Conservation (phyloP, 1,140 invertebrate genomes). For the Orchestia grillus region DNA sequence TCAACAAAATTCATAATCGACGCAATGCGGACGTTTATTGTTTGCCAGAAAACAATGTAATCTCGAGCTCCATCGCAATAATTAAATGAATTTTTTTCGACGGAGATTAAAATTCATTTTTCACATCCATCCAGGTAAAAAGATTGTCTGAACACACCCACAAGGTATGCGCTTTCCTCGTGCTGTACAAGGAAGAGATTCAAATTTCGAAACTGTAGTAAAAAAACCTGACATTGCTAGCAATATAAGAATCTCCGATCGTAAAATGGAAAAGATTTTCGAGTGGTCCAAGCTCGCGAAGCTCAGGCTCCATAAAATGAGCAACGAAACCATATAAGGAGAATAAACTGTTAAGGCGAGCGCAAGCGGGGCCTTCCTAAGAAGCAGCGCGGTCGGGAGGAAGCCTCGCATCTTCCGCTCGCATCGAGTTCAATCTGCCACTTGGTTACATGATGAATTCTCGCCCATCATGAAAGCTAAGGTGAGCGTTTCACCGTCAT, state of each 20-base stretch:
- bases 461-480: conserved; percentile 14
- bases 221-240: not conserved
- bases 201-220: not conserved
- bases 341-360: not conserved
- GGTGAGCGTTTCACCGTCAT: conserved; percentile 28
- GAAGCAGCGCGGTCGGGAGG: not conserved
- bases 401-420: not conserved
- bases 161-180: not conserved
- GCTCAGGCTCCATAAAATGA: not conserved
- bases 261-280: not conserved
- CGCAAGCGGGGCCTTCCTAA: not conserved
- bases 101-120: not conserved
- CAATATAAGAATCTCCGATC: not conserved
- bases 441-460: not conserved
- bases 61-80: not conserved
- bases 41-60: not conserved
- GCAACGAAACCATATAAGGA: not conserved
- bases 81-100: not conserved
- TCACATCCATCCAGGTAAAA: not conserved
- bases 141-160: not conserved
- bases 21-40: not conserved
- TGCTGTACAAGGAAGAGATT: not conserved
- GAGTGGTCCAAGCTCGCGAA: not conserved
- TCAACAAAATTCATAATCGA: not conserved
- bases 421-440: conserved; percentile 1